Base-by-base conservation (phyloP, 2,113 vertebrate genomes). In the Castor canadensis region DNA sequence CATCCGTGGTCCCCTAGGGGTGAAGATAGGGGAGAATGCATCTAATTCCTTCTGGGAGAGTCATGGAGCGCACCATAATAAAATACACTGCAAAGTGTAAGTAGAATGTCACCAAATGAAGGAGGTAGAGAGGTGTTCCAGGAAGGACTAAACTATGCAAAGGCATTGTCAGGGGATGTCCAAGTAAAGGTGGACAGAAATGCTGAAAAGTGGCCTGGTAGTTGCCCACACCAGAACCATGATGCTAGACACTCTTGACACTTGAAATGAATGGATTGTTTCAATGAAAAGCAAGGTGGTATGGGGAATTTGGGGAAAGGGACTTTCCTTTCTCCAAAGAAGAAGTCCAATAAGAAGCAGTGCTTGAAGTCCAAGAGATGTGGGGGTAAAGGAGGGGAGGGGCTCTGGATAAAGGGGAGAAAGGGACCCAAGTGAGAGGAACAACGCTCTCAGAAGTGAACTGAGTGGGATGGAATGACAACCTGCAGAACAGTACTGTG, bases 231-330 rank as follows among this genome's bases (percentile, higher is more conserved):
- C 22, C 32, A 38, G 52, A 60, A 6, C 26, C 3, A 20, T 47
- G 12, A 83, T 6, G 10, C 28, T 56, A 66, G 35, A 30, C 3
- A 4, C 62, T 60, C 10, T 4, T 75, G 60, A 49, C 1, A 5
- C 79, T 43, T 8, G 30, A 47, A 45, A 54, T 35, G 15, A 52
- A 26, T 28, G 35, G 4, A 4, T 0, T 1, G 54, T 28, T 38
- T n/a, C 10, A 17, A 54, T 17, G 43, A 43, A 24, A 80, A 72
- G 64, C 9, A 52, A 62, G 22, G 22, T 5, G 9, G 12, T 32
- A 26, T 6, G 0, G 22, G 19, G 1, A 26, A 10, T 71, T 40
- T 52, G 10, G 9, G 20, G 5, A 13, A 69, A 58, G 1, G 13
- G 49, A 6, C 10, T 66, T 86, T 76, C 19, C 24, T n/a, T 66